Base-by-base conservation (phyloP, 2,113 vertebrate species). In the Ia io region DNA sequence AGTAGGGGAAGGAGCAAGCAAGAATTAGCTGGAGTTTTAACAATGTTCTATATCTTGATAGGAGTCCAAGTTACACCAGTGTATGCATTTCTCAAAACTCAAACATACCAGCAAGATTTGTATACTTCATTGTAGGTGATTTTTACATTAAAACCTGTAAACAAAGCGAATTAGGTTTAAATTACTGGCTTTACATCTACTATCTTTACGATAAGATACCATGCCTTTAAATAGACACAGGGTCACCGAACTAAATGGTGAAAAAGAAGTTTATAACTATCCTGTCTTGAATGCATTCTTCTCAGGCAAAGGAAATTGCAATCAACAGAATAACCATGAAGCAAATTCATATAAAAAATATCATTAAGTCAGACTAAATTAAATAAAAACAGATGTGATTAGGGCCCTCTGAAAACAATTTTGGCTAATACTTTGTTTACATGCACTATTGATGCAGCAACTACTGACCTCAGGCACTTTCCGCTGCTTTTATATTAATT, bases 371-470 rank as follows among this genome's bases (percentile, higher is more conserved):
- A 96, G 63, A 96, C 96, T 97, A 98, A 98, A 98, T 98, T 98
- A 98, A 98, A 98, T 98, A 98, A 98, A 98, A 98, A 94, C 97
- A 98, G 96, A 98, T 95, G 84, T 51, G 98, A 98, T 98, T 97
- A 97, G 96, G 96, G 79, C 78, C 73, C 95, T 97, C 96, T 97
- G 94, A 97, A 98, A 97, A 93, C 96, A 96, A 97, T 97, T 97
- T 98, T 98, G 96, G 95, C 95, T 98, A 91, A 90, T 89, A 95
- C 85, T 97, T 97, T 97, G 96, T 98, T 98, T 98, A 90, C 91
- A 97, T 96, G 96, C 28, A 97, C 84, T 96, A 92, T 79, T 95
- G 93, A 97, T 92, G 88, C 88, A 97, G 88, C 92, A 98, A 97
- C 95, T 79, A 77, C 47, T 97, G 97, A 96, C 98, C 96, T 98